phyloP scores from a whole-genome alignment of 2,797 vertebrate genomes.

The Podarcis lilfordi region DNA sequence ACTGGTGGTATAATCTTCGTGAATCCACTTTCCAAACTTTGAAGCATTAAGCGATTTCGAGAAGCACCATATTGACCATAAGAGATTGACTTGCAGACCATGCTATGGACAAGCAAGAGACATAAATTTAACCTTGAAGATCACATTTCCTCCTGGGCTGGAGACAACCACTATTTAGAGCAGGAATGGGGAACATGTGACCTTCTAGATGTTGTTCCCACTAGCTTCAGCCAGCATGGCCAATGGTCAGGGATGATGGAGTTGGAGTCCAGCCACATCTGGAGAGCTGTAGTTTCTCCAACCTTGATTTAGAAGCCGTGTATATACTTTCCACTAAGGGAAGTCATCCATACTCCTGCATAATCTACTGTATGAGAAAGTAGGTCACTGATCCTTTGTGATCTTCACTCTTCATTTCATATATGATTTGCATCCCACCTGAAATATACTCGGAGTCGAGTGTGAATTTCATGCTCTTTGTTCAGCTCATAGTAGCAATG shows the following conservation, averaged over 20 bases:
- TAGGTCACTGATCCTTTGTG: not conserved
- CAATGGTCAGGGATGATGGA: too few species aligned
- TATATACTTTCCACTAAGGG: too few species aligned
- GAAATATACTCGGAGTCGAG: too few species aligned
- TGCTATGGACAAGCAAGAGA: not conserved
- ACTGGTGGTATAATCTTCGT: not conserved
- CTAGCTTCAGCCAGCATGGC: too few species aligned
- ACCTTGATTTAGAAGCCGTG: not conserved
- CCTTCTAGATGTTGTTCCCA: too few species aligned
- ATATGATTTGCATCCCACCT: not conserved
- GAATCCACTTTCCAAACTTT: not conserved
- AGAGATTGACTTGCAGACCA: not conserved
- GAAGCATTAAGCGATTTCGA: fast-evolving
- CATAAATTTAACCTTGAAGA: not conserved
- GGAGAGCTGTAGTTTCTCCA: too few species aligned
- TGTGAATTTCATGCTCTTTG: too few species aligned
- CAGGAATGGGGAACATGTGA: not conserved
- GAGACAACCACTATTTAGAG: not conserved
- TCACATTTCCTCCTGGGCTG: not conserved
- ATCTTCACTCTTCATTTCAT: not conserved
- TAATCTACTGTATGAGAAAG: too few species aligned
- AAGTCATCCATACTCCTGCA: not conserved
- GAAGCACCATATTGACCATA: not conserved
- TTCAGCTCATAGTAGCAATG: too few species aligned
- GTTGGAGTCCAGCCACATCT: too few species aligned